These are phyloP conservation scores for Anguilla japonica DNA, from an alignment of 2,113 vertebrate species.

Conservation along the genomic window DNA sequence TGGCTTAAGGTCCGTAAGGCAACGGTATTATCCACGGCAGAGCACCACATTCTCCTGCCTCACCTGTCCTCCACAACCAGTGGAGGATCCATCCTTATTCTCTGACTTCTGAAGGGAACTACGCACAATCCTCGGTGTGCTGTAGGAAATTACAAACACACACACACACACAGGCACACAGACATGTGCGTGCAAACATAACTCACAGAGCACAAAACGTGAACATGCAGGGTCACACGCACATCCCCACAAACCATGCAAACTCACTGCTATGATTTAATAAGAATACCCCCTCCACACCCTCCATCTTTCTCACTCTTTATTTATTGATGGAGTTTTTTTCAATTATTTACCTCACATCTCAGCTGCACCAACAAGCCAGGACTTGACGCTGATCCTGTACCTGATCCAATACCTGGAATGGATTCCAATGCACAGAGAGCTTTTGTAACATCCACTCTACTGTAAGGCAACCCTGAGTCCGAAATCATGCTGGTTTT, in stretches of 20 bases:
- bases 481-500: not conserved
- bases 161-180: no score
- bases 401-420: not conserved
- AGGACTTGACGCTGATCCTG: slow-evolving; percentile 37
- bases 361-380: slow-evolving; percentile 54
- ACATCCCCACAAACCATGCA: slow-evolving; percentile 33
- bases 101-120: not conserved
- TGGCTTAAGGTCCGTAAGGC: not conserved
- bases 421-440: not conserved
- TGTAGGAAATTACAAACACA: not conserved
- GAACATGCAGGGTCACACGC: not conserved
- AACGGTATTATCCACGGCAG: not conserved
- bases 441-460: not conserved
- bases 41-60: not conserved
- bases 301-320: slow-evolving; percentile 47
- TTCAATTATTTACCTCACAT: slow-evolving; percentile 71
- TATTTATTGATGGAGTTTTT: slow-evolving; percentile 70
- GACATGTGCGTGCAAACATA: no score
- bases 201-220: not conserved
- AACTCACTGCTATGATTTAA: slow-evolving; percentile 33
- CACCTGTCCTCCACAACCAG: not conserved
- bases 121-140: not conserved
- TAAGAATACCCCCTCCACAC: not conserved
- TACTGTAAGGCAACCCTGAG: slow-evolving; percentile 10
- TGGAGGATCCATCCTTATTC: not conserved